Base-by-base conservation (phyloP, 2,113 vertebrate genomes). In the Ptilorrhoa leucosticta region DNA sequence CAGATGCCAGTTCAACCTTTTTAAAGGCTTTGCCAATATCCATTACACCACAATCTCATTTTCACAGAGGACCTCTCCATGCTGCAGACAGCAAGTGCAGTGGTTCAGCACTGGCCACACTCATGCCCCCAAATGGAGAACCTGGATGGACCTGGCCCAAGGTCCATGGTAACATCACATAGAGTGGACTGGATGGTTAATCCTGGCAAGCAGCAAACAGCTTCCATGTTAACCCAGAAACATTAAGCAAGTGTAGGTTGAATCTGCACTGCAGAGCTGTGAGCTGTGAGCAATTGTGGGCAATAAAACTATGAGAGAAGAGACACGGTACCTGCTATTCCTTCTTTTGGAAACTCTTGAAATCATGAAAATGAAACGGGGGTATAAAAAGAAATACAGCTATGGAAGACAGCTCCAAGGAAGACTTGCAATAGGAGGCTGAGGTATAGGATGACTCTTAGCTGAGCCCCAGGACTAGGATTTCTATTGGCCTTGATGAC, bases 401-500 rank as follows among this genome's bases (percentile, higher is more conserved):
- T 58, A 4, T 13, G 35, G 58, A 88, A 64, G 72, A 45, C 4
- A 10, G 44, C 39, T 88, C 50, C 6, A 17, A 94, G 61, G 37
- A 86, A 75, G 80, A 39, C 45, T 60, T 63, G 73, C 7, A 20
- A 35, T 7, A 64, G 57, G 51, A 89, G 22, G 50, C 24, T 76
- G 87, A 47, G 23, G 42, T 83, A 30, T 53, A 75, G 51, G 58
- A 57, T 69, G 88, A 54, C 57, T 78, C 50, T 50, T 51, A 66
- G 31, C 35, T 1, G 2, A 87, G 83, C 65, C 69, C 47, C 40
- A 68, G 71, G 51, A 60, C 84, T 45, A 79, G 65, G 92, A 84
- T 90, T 82, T 92, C 87, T 76, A 4, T 45, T 78, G 42, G 83
- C 37, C 65, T 89, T 26, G 58, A 60, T 93, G 86, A 82, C 57